A percentile compares a stretch with the other conserved stretches of the same genome.
phyloP scores from a whole-genome alignment of 2,113 vertebrate genomes.

The Coracopsis vasa region DNA sequence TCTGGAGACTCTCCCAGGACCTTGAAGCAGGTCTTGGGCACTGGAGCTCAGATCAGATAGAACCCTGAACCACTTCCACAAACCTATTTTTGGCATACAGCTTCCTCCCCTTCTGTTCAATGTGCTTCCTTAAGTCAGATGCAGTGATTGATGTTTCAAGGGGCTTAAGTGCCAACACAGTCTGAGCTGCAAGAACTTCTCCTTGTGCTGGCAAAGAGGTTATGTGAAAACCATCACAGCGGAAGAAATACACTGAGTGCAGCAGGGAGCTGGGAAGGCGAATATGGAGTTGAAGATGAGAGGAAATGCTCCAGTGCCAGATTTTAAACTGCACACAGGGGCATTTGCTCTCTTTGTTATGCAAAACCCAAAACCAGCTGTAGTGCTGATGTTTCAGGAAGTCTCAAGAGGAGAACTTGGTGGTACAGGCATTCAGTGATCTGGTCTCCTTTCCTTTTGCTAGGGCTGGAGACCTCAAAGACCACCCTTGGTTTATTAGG shows the following conservation, averaged over 20 bases:
- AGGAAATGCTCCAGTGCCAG: not conserved
- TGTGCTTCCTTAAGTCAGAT: not conserved
- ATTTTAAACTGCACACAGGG: not conserved
- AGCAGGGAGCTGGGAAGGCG: not conserved
- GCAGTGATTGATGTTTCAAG: not conserved
- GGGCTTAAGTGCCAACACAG: not conserved
- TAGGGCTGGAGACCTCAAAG: not conserved
- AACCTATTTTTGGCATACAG: not conserved
- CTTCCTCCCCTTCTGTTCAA: not conserved
- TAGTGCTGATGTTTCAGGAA: not conserved
- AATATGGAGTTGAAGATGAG: not conserved
- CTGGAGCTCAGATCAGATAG: not conserved
- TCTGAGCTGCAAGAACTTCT: not conserved
- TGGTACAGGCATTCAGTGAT: not conserved
- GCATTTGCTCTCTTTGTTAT: not conserved
- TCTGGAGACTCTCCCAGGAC: not conserved
- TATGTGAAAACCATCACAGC: not conserved
- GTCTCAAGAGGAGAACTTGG: not conserved
- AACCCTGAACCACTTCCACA: not conserved
- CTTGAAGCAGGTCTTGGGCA: not conserved
- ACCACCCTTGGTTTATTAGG: not conserved
- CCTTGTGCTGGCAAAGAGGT: not conserved
- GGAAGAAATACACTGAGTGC: not conserved
- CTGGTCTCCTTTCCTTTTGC: not conserved
- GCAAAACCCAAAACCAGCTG: not conserved